phyloP scores from a whole-genome alignment of 2,888 invertebrate species.

The Acleris holmiana region DNA sequence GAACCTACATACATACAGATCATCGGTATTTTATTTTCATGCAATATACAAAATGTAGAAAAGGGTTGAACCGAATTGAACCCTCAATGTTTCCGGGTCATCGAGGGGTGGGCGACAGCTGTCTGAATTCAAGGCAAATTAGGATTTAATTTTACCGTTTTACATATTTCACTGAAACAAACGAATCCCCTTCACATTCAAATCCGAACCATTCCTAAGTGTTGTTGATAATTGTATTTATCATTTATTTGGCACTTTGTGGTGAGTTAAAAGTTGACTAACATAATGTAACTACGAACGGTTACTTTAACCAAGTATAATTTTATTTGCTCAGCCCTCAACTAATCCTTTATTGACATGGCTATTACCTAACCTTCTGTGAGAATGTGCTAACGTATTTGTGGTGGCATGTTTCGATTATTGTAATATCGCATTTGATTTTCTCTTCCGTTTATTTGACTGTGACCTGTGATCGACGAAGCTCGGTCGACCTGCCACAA shows the following conservation, averaged over 20 bases:
- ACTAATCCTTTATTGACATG: slow-evolving; percentile 56
- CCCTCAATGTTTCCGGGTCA: slow-evolving; percentile 8
- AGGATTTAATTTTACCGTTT: slow-evolving; percentile 25
- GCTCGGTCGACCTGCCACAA: slow-evolving; percentile 36
- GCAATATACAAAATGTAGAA: no score
- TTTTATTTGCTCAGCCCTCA: slow-evolving; percentile 57
- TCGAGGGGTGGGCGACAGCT: slow-evolving; percentile 19
- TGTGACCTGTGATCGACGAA: slow-evolving; percentile 7
- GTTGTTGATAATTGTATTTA: slow-evolving; percentile 57
- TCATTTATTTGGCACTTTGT: slow-evolving; percentile 48
- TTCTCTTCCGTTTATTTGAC: slow-evolving; percentile 42
- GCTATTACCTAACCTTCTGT: slow-evolving; percentile 55
- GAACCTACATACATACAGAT: no score
- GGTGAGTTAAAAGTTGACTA: slow-evolving; percentile 39
- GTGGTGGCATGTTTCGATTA: slow-evolving; percentile 64
- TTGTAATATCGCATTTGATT: slow-evolving; percentile 39
- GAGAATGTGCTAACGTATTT: slow-evolving; percentile 68
- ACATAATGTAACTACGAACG: slow-evolving; percentile 21
- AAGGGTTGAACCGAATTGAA: neutral
- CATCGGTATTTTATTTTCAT: no score
- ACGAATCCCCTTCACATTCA: slow-evolving; percentile 46
- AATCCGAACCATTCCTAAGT: slow-evolving; percentile 60
- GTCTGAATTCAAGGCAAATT: slow-evolving; percentile 28
- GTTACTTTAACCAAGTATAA: slow-evolving; percentile 50
- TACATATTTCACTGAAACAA: slow-evolving; percentile 5